These are phyloP conservation scores for Thripadectes ignobilis DNA, from an alignment of 2,797 vertebrate genomes.

Conservation along the genomic window DNA sequence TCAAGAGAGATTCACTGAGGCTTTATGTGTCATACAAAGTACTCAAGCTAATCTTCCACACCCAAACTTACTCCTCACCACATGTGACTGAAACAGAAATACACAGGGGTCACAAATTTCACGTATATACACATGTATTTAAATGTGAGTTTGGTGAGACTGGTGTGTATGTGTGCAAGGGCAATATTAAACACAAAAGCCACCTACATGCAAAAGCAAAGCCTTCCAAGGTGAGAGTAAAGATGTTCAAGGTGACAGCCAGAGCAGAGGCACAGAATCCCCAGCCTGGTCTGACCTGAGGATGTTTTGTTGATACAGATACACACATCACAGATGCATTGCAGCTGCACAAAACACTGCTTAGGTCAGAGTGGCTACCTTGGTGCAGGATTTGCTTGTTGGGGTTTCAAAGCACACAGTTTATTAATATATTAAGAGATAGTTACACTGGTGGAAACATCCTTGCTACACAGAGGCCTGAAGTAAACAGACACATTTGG, in stretches of 20 bases:
- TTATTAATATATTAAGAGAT: not conserved
- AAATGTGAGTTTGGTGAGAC: not conserved
- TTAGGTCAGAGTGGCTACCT: not conserved
- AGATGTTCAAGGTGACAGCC: not conserved
- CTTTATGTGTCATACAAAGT: constrained; percentile 30
- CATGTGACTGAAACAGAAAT: not conserved
- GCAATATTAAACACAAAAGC: not conserved
- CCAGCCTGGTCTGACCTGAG: not conserved
- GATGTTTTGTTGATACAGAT: not conserved
- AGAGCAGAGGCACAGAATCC: not conserved
- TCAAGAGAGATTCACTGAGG: not conserved
- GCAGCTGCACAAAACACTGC: not conserved
- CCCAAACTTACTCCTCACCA: not conserved
- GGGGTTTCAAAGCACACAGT: not conserved
- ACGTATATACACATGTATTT: not conserved
- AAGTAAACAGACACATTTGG: constrained; percentile 18
- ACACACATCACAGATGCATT: not conserved
- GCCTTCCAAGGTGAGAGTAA: not conserved
- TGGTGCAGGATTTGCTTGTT: not conserved
- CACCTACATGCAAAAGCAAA: not conserved
- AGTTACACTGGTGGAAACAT: not conserved
- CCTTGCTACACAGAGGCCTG: not conserved
- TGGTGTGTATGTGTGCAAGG: not conserved
- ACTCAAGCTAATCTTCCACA: not conserved
- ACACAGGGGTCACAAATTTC: not conserved